Evolutionary conservation across 2,797 vertebrate species (phyloP).

Genomic region (Meda fulgida): DNA sequence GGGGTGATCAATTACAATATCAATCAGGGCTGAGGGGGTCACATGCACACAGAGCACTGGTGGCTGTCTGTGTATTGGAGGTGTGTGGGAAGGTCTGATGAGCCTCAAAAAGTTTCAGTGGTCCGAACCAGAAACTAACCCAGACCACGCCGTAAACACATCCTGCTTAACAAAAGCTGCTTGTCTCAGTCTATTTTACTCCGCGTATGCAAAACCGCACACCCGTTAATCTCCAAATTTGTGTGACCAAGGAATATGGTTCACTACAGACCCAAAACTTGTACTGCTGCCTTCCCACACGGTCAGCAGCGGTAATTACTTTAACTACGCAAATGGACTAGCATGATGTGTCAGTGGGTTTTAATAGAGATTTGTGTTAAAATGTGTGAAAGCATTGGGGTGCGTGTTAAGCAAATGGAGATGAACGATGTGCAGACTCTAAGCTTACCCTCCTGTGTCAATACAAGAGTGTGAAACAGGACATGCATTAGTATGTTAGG

Average conservation of each 20-base stretch:
- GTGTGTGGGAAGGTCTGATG: constrained; percentile 9
- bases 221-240: constrained; percentile 28
- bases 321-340: constrained; percentile 61
- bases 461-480: constrained; percentile 67
- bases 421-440: constrained; percentile 24
- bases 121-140: constrained; percentile 48
- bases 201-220: constrained; percentile 23
- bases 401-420: constrained; percentile 54
- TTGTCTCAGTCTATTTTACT: neutral
- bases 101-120: constrained; percentile 64
- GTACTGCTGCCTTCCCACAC: constrained; percentile 45
- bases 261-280: neutral
- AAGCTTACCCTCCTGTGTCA: constrained; percentile 63
- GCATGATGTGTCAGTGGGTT: constrained; percentile 46
- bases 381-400: constrained; percentile 52
- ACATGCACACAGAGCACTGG: constrained; percentile 55
- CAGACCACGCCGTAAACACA: neutral
- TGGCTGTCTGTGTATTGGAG: constrained; percentile 65
- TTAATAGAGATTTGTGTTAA: constrained; percentile 39
- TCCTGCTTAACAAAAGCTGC: constrained; percentile 39
- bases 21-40: constrained; percentile 61
- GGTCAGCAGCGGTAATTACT: constrained; percentile 22
- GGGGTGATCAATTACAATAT: constrained; percentile 69
- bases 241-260: constrained; percentile 4
- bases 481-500: constrained; percentile 46